phyloP scores from a whole-genome alignment of 2,113 vertebrate genomes.

The Onychostoma macrolepis region DNA sequence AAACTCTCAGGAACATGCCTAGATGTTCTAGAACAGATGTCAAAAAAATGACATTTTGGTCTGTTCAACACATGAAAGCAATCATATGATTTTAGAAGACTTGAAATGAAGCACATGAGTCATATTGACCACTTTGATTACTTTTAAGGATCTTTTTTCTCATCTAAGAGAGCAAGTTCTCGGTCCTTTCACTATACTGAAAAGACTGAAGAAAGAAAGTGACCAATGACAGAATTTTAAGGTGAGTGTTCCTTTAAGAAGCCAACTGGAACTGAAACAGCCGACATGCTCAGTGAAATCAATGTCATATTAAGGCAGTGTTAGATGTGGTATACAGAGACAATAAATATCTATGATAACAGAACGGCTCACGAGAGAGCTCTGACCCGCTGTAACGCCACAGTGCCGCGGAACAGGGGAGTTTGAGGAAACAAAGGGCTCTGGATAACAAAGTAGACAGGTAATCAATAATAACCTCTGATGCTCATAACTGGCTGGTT shows the following conservation, averaged over 20 bases:
- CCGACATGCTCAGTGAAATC: background rate
- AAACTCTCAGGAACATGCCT: background rate
- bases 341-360: slow-evolving; percentile 40
- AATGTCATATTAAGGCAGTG: slow-evolving; percentile 31
- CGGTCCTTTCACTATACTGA: background rate
- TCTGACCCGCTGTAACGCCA: slow-evolving; percentile 19
- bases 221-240: background rate
- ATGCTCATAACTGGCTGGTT: slow-evolving; percentile 72
- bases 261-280: background rate
- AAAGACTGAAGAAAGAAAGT: background rate
- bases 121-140: background rate
- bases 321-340: slow-evolving; percentile 15
- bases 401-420: slow-evolving; percentile 22
- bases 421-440: slow-evolving; percentile 62
- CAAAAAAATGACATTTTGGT: background rate
- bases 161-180: background rate
- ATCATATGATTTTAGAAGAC: background rate
- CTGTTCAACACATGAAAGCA: background rate
- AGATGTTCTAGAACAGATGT: background rate
- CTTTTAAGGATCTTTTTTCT: background rate
- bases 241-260: slow-evolving; percentile 22
- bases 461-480: slow-evolving; percentile 74
- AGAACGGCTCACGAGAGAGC: slow-evolving; percentile 36
- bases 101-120: background rate
- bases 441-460: slow-evolving; percentile 68